Evolutionary conservation across 2,888 invertebrate genomes (phyloP).

Genomic region (Agonopterix heracliana): DNA sequence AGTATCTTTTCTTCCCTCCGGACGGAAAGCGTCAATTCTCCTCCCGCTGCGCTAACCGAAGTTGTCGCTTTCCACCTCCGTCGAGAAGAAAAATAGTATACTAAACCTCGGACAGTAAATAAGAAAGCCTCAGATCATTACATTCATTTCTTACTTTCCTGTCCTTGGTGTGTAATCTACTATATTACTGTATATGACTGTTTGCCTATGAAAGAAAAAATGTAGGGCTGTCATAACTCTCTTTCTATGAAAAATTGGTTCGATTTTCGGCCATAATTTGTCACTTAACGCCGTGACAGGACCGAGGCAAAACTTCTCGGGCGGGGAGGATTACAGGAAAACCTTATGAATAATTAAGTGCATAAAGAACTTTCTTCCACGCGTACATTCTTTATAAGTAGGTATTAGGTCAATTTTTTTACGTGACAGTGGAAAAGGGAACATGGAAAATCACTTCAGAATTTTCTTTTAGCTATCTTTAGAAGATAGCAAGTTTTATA

Average conservation of each 20-base stretch:
- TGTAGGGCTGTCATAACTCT: slow-evolving; percentile 21
- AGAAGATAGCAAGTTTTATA: neutral
- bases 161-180: no score
- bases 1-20: no score
- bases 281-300: slow-evolving; percentile 63
- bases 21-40: no score
- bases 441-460: slow-evolving; percentile 46
- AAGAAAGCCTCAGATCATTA: no score
- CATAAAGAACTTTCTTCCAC: slow-evolving; percentile 48
- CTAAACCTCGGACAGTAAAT: no score
- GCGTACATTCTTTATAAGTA: slow-evolving; percentile 27
- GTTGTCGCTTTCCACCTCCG: no score
- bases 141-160: no score
- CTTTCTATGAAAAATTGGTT: slow-evolving; percentile 35
- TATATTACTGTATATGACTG: no score
- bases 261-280: slow-evolving; percentile 57
- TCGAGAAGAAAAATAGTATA: no score
- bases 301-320: slow-evolving; percentile 41
- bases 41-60: no score
- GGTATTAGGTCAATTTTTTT: slow-evolving; percentile 43
- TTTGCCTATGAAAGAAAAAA: no score
- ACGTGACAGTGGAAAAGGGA: slow-evolving; percentile 33
- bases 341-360: slow-evolving; percentile 72
- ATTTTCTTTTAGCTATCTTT: slow-evolving; percentile 7
- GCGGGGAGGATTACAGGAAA: slow-evolving; percentile 49